Evolutionary conservation across 2,113 vertebrate genomes (phyloP).

Genomic region (Hippocampus mohnikei): DNA sequence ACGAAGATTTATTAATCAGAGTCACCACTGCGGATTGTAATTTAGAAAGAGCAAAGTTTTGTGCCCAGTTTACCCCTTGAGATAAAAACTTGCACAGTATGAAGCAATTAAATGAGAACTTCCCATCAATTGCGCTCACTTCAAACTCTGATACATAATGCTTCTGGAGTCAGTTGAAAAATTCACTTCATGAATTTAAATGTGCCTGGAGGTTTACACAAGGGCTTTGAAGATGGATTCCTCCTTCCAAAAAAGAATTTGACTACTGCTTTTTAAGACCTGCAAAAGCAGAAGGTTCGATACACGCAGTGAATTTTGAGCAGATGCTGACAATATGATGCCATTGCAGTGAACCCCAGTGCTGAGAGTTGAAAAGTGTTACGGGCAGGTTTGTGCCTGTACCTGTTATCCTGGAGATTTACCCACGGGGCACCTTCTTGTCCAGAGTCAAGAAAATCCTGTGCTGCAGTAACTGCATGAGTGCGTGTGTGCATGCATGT

Average conservation of each 20-base stretch:
- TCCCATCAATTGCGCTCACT: constrained; percentile 26
- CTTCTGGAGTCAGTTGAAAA: constrained; percentile 35
- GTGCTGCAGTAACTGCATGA: constrained; percentile 33
- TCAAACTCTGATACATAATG: constrained; percentile 30
- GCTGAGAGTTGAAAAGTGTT: constrained; percentile 42
- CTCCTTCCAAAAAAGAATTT: constrained; percentile 24
- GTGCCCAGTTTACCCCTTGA: constrained; percentile 16
- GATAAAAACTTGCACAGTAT: constrained; percentile 46
- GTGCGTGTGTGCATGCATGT: neutral
- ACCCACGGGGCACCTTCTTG: constrained; percentile 32
- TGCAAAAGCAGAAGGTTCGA: constrained; percentile 41
- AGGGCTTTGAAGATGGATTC: constrained; percentile 37
- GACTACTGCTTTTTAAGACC: constrained; percentile 26
- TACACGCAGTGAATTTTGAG: constrained; percentile 24
- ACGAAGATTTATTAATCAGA: constrained; percentile 34
- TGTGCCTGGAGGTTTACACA: constrained; percentile 33
- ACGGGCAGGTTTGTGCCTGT: constrained; percentile 51
- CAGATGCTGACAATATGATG: constrained; percentile 21
- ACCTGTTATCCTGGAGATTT: constrained; percentile 51
- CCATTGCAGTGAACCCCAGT: constrained; percentile 33
- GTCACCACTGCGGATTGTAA: constrained; percentile 16
- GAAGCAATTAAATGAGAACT: constrained; percentile 41
- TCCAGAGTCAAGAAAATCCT: constrained; percentile 31
- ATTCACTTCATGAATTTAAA: constrained; percentile 51
- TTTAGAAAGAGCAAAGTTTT: constrained; percentile 30